Conservation (phyloP, 1,140 invertebrate species). For the Zaprionus gabonicus region DNA sequence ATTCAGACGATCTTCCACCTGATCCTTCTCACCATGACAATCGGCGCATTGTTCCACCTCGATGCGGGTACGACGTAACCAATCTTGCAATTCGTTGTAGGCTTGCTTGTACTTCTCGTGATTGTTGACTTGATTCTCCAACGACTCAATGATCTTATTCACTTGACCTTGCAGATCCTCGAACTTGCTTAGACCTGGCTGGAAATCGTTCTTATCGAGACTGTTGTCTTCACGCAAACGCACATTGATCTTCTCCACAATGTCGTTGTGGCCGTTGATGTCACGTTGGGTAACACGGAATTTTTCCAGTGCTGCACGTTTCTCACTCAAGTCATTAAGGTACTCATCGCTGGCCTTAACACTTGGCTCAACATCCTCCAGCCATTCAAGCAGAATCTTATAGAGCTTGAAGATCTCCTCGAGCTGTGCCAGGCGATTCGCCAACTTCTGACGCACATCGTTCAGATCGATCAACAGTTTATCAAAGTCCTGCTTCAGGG, state of each 20-base stretch:
- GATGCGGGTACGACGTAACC: slow-evolving; percentile 93
- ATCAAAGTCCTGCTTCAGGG: slow-evolving; percentile 94
- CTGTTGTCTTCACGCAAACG: slow-evolving; percentile 88
- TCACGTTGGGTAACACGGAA: slow-evolving; percentile 91
- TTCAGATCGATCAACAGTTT: slow-evolving; percentile 92
- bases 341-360: slow-evolving; percentile 89
- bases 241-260: slow-evolving; percentile 89
- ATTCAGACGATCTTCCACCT: slow-evolving; percentile 90
- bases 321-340: slow-evolving; percentile 94
- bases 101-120: slow-evolving; percentile 94
- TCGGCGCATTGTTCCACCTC: slow-evolving; percentile 94
- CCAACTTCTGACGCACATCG: slow-evolving; percentile 90
- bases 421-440: slow-evolving; percentile 89
- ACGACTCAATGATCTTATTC: slow-evolving; percentile 88
- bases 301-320: slow-evolving; percentile 94
- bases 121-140: slow-evolving; percentile 93
- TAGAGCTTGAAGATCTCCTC: slow-evolving; percentile 93
- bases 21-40: slow-evolving; percentile 92
- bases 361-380: slow-evolving; percentile 94
- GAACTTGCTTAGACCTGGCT: slow-evolving; percentile 89
- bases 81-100: slow-evolving; percentile 93
- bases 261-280: slow-evolving; percentile 90
- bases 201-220: slow-evolving; percentile 88
- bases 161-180: slow-evolving; percentile 88
- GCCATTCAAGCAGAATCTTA: slow-evolving; percentile 92